Evolutionary conservation across 2,113 vertebrate genomes (phyloP).

Genomic region (Oryzias javanicus): DNA sequence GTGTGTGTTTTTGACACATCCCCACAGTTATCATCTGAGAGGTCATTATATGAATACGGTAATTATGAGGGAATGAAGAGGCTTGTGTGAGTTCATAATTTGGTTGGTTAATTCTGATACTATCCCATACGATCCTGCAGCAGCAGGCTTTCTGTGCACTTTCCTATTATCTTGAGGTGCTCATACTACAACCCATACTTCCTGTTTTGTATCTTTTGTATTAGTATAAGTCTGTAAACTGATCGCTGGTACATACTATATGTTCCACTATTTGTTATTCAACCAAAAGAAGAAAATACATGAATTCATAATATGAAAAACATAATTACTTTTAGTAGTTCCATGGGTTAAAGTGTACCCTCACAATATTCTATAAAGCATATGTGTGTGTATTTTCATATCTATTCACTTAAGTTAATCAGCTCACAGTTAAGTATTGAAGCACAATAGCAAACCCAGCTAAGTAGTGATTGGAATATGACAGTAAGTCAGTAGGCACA

Average conservation of each 20-base stretch:
- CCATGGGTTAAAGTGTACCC: too few relatives aligned
- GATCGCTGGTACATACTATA: too few relatives aligned
- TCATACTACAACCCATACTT: too few relatives aligned
- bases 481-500: constrained; percentile 54
- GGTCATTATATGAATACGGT: constrained; percentile 20
- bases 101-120: constrained; percentile 32
- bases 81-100: constrained; percentile 27
- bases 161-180: too few relatives aligned
- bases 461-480: constrained; percentile 59
- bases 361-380: background rate
- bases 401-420: constrained; percentile 64
- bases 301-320: too few relatives aligned
- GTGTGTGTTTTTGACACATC: constrained; percentile 3
- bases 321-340: too few relatives aligned
- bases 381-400: background rate
- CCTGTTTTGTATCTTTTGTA: too few relatives aligned
- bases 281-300: too few relatives aligned
- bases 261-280: too few relatives aligned
- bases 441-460: constrained; percentile 30
- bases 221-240: too few relatives aligned
- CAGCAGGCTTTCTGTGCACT: too few relatives aligned
- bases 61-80: background rate
- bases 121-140: constrained; percentile 1
- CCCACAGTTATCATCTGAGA: background rate
- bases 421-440: constrained; percentile 50